phyloP scores from a whole-genome alignment of 2,797 vertebrate genomes.

The Urocyon cinereoargenteus region DNA sequence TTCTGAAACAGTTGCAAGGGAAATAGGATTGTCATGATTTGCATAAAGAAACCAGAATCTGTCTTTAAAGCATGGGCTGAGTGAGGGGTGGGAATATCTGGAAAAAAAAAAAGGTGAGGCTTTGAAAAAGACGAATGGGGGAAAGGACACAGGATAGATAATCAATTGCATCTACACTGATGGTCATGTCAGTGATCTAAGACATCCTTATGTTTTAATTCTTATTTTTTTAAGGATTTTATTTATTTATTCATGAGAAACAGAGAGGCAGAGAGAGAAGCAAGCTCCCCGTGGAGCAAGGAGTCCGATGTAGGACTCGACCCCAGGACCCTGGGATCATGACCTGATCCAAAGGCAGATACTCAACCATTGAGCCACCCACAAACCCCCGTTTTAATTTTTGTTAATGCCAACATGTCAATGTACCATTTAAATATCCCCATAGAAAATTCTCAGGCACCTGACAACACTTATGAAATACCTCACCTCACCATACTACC shows the following conservation, averaged over 20 bases:
- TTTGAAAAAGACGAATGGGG: background rate
- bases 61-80: background rate
- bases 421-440: background rate
- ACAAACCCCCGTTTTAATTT: too few relatives aligned
- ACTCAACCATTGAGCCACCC: too few relatives aligned
- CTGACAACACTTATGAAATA: background rate
- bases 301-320: too few relatives aligned
- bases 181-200: background rate
- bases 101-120: background rate
- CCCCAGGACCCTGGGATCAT: too few relatives aligned
- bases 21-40: background rate
- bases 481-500: background rate
- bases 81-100: background rate
- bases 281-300: too few relatives aligned
- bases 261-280: too few relatives aligned
- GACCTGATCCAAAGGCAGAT: too few relatives aligned
- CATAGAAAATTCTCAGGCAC: background rate
- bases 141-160: background rate
- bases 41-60: conserved; percentile 2
- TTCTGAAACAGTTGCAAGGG: conserved; percentile 29
- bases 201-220: background rate
- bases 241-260: too few relatives aligned
- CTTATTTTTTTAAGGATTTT: background rate
- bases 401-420: background rate
- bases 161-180: background rate